Evolutionary conservation across 1,140 invertebrate genomes (phyloP).

Genomic region (Kradibia gibbosae): DNA sequence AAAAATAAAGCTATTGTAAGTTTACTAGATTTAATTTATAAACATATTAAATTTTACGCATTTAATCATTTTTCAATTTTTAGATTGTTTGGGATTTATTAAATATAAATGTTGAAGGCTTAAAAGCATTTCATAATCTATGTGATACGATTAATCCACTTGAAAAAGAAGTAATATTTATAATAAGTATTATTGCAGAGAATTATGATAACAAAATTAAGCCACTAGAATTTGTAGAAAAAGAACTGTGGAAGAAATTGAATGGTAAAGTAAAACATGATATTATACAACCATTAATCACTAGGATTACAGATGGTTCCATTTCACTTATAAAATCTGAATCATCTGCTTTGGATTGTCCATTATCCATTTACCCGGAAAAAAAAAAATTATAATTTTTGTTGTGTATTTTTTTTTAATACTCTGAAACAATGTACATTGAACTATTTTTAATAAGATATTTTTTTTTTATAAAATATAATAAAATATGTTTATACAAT

Average conservation of each 20-base stretch:
- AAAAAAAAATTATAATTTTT: neutral
- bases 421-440: neutral
- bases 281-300: conserved; percentile 60
- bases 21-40: conserved; percentile 32
- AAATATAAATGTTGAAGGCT: conserved; percentile 55
- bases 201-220: conserved; percentile 46
- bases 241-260: conserved; percentile 57
- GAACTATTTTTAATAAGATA: neutral
- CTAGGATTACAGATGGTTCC: conserved; percentile 63
- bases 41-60: conserved; percentile 28
- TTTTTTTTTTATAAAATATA: no score
- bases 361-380: conserved; percentile 9
- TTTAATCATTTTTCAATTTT: conserved; percentile 49
- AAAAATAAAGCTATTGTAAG: conserved; percentile 60
- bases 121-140: conserved; percentile 64
- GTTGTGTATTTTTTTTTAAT: neutral
- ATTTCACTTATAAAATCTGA: conserved; percentile 59
- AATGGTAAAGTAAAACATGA: conserved; percentile 58
- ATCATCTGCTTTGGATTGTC: conserved; percentile 52
- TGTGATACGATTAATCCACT: conserved; percentile 63
- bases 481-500: no score
- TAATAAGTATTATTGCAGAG: conserved; percentile 60
- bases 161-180: conserved; percentile 59
- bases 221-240: conserved; percentile 56
- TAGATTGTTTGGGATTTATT: conserved; percentile 62